Percentiles rank a stretch among this genome's conserved stretches.
phyloP scores from a whole-genome alignment of 35 echinoderm and acorn worm genomes.

The Heliocidaris erythrogramma region DNA sequence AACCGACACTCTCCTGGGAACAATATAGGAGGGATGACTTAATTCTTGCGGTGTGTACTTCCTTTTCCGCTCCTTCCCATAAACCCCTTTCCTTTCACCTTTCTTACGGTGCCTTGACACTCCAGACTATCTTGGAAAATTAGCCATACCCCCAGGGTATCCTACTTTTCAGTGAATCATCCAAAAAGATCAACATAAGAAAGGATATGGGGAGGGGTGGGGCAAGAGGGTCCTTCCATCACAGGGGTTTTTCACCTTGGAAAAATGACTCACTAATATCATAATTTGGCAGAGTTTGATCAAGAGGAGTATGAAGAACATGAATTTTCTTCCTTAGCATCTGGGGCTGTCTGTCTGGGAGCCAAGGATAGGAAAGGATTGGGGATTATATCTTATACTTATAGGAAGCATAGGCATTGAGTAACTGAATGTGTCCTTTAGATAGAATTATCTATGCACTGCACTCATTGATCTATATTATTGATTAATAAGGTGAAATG shows the following conservation, averaged over 20 bases:
- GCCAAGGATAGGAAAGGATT: background rate
- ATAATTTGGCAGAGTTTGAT: background rate
- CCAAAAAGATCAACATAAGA: background rate
- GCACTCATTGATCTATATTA: background rate
- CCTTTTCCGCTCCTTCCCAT: background rate
- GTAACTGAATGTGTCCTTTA: background rate
- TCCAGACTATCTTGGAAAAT: background rate
- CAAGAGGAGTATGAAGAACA: background rate
- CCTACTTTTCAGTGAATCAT: background rate
- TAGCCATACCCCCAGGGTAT: background rate
- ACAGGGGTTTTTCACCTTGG: background rate
- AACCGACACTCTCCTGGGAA: background rate
- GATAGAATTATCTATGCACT: background rate
- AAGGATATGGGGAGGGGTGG: background rate
- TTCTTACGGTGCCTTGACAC: background rate
- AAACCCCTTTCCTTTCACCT: slow-evolving; percentile 5
- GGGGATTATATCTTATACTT: background rate
- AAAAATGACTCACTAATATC: slow-evolving; percentile 5
- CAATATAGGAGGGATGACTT: background rate
- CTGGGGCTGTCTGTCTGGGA: background rate
- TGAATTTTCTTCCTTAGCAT: background rate
- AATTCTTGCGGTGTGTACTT: background rate
- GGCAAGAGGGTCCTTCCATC: background rate
- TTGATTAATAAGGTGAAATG: background rate
- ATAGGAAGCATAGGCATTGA: background rate